These are phyloP conservation scores for Aphelenchoides bicaudatus DNA, from an alignment of 2,888 invertebrate species.

Conservation along the genomic window DNA sequence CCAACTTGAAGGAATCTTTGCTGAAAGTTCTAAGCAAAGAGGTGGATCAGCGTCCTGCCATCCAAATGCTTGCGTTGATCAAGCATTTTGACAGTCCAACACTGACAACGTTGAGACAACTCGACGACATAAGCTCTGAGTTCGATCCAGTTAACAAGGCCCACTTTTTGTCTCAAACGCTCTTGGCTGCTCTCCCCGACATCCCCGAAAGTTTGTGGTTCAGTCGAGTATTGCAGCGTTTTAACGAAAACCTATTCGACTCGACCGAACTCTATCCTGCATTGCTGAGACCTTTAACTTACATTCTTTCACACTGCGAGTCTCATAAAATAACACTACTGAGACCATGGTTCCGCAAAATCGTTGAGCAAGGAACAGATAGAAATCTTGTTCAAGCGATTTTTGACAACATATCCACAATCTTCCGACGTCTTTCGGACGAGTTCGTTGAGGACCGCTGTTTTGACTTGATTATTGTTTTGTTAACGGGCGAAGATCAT, in stretches of 20 bases:
- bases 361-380: conserved; percentile 40
- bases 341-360: conserved; percentile 49
- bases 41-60: conserved; percentile 80
- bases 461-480: conserved; percentile 45
- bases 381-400: conserved; percentile 42
- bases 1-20: conserved; percentile 47
- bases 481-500: conserved; percentile 32
- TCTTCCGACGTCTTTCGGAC: conserved; percentile 54
- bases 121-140: conserved; percentile 81
- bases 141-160: conserved; percentile 83
- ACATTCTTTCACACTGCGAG: conserved; percentile 52
- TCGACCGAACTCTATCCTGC: conserved; percentile 44
- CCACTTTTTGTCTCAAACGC: conserved; percentile 78
- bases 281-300: conserved; percentile 50
- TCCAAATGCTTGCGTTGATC: conserved; percentile 80
- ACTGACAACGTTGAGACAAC: conserved; percentile 83
- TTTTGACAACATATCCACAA: conserved; percentile 51
- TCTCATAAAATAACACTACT: conserved; percentile 56
- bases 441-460: conserved; percentile 51
- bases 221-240: conserved; percentile 50
- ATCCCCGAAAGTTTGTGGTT: conserved; percentile 58
- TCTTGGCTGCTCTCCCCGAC: conserved; percentile 43
- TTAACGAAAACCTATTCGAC: conserved; percentile 49
- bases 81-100: conserved; percentile 76
- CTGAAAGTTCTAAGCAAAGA: conserved; percentile 62